Conservation (phyloP, 2,888 invertebrate species). For the Arrhopalites spinosus region DNA sequence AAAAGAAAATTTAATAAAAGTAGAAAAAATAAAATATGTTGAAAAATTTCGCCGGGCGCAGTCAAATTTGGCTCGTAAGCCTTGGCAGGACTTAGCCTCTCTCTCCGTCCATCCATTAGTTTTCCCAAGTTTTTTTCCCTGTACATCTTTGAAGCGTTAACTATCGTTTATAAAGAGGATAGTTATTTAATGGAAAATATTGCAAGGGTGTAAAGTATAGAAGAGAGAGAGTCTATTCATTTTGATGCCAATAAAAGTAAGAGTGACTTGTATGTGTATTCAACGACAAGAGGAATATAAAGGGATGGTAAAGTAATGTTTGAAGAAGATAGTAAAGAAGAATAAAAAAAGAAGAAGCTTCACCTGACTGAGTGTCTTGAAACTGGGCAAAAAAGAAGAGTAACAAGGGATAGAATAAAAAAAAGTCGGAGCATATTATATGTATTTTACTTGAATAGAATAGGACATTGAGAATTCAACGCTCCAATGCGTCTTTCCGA, state of each 20-base stretch:
- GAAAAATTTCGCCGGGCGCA: too few relatives aligned
- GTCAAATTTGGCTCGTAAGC: too few relatives aligned
- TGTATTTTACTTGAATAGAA: constrained; percentile 24
- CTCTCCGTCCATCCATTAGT: too few relatives aligned
- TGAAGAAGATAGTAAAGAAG: constrained; percentile 2
- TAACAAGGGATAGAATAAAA: background rate
- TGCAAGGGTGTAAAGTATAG: background rate
- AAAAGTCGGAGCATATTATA: background rate
- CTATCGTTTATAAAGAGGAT: background rate
- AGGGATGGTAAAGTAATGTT: constrained; percentile 13
- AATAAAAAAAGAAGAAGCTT: constrained; percentile 15
- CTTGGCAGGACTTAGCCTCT: too few relatives aligned
- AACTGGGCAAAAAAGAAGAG: background rate
- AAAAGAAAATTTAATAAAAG: background rate
- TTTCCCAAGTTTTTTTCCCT: too few relatives aligned
- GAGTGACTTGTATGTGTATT: too few relatives aligned
- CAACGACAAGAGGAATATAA: constrained; percentile 18
- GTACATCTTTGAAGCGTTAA: too few relatives aligned
- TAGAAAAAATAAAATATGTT: too few relatives aligned
- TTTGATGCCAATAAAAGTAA: too few relatives aligned
- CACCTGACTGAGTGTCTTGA: background rate
- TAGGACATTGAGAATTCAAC: constrained; percentile 23
- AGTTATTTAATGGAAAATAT: background rate
- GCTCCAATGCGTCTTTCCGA: constrained; percentile 33
- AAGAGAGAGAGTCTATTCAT: background rate